Evolutionary conservation across 2,888 invertebrate genomes (phyloP), one percentile per base, ranked within the genome.

Genomic region (Drosophila recens): DNA sequence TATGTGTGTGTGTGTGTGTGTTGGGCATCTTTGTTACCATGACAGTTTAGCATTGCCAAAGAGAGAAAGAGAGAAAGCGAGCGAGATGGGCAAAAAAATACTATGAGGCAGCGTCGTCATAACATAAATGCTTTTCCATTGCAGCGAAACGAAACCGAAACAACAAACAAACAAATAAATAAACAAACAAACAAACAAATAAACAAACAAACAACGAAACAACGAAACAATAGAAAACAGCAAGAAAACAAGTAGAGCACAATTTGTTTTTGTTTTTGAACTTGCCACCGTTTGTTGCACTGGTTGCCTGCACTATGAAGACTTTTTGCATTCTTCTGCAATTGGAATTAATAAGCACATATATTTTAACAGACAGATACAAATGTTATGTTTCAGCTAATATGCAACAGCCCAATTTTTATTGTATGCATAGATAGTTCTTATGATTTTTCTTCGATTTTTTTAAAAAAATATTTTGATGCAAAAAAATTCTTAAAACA

Each of bases 91-190:
- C 20, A 1, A 17, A 17, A 17, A 45, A n/a, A 20, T n/a, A 20
- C 3, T 20, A n/a, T 17, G 23, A 33, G 38, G 4, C 43, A 42
- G 23, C 34, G 17, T 42, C 68, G 27, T 27, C 27, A 73, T 63
- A 75, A 79, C 27, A 73, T 63, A 75, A 79, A 75, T 69, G 65
- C 72, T 69, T 45, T 71, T 71, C 69, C 75, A 80, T 67, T 69
- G 77, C 70, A 77, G 66, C 27, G 20, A 57, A 59, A 57, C 23
- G 27, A 30, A 8, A 30, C 30, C 3, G 49, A 34, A 36, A 43
- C 43, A 48, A 56, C 33, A 57, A 48, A 48, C 46, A 38, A 48
- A 56, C 20, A 57, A 46, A 48, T 36, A 38, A 46, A 56, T 15
- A 27, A 17, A 17, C 17, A 17, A 48, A 56, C 33, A 57, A 48